Base-by-base conservation (phyloP, 1,140 invertebrate genomes). In the Drosophila malerkotliana region DNA sequence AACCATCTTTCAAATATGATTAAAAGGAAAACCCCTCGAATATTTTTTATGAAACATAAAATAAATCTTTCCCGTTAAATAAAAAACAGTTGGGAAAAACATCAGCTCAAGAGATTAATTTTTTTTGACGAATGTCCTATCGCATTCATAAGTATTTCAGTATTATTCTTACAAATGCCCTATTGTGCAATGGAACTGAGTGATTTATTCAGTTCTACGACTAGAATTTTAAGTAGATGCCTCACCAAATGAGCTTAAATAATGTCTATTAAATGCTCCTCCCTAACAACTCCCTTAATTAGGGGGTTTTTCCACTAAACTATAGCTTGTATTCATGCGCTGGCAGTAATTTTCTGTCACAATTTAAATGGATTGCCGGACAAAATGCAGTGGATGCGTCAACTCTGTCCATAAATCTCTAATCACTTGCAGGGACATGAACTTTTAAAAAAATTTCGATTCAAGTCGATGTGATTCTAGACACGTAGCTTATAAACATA, bases 401-500 rank as follows among this genome's bases (percentile, higher is more conserved):
- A 8, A 45, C 18, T 14, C n/a, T 45, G 14, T 8, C 21, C 4
- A 3, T 4, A 6, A 9, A 3, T 15, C n/a, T n/a, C n/a, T 54
- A 54, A 68, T 68, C 49, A 68, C 49, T 53, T 67, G 5, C n/a
- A 18, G 18, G 1, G 18, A 18, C 18, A 18, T 18, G 18, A 18
- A 18, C 18, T 18, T 18, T 18, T 18, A 18, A 18, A 18, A 18
- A 18, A 18, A 18, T 18, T 18, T 18, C 1, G 18, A 18, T 10
- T 7, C 12, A 14, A 3, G 8, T 15, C 7, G 26, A 55, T 24
- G 55, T 24, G 15, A 73, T 67, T 44, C 52, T 39, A 47, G 28
- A 47, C 66, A 81, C 66, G 62, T 44, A 44, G 41, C 6, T n/a
- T 14, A 41, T n/a, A n/a, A n/a, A n/a, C n/a, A n/a, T n/a, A n/a